Evolutionary conservation across 2,113 vertebrate species (phyloP).

Genomic region (Martes martes): DNA sequence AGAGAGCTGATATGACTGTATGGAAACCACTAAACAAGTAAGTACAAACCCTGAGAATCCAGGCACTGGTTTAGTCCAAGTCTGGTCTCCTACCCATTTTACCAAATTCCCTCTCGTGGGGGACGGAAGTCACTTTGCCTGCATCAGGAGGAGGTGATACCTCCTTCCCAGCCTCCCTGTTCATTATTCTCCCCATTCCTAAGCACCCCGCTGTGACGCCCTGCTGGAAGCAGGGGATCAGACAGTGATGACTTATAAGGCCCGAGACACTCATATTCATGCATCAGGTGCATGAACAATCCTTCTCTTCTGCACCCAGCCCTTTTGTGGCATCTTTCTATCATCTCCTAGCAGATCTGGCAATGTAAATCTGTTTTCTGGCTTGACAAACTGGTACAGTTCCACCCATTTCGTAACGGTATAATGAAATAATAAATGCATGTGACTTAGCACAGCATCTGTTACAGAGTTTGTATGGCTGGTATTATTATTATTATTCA

Average conservation of each 20-base stretch:
- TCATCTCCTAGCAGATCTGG: background rate
- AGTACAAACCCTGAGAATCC: background rate
- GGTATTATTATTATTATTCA: background rate
- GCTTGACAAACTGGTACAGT: background rate
- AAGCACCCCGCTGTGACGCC: accelerated
- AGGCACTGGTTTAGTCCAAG: background rate
- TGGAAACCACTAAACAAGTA: background rate
- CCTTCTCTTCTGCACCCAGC: background rate
- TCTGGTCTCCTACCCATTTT: background rate
- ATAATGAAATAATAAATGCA: background rate
- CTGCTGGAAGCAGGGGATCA: background rate
- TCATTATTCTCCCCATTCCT: background rate
- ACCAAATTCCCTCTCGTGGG: background rate
- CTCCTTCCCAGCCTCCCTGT: background rate
- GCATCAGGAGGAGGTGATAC: background rate
- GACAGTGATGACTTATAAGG: background rate
- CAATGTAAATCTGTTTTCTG: background rate
- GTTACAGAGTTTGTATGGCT: background rate
- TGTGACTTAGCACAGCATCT: background rate
- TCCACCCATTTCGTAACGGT: background rate
- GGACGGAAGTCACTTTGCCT: background rate
- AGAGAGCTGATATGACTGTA: background rate
- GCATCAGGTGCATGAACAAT: no score
- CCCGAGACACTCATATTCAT: background rate
- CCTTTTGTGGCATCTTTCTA: background rate